These are phyloP conservation scores for Paracentrotus lividus DNA, from an alignment of 53 echinoderm and acorn worm genomes.

Conservation along the genomic window DNA sequence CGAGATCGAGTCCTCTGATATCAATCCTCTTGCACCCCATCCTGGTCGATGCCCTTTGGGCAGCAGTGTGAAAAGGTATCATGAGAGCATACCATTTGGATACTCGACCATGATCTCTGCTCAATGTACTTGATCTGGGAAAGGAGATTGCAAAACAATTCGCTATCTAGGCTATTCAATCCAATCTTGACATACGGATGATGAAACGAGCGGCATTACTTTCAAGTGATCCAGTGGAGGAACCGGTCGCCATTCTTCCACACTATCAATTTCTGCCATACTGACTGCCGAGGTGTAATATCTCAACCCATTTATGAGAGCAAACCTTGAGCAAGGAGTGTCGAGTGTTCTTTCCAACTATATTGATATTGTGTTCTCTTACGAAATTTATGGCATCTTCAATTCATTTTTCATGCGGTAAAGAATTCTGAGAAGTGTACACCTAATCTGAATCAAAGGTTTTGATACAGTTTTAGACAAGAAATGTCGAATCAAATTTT, in stretches of 20 bases:
- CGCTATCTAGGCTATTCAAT: constrained; percentile 6
- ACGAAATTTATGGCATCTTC: neutral
- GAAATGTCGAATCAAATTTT: no score
- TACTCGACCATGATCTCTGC: constrained; percentile 28
- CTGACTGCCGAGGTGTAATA: neutral
- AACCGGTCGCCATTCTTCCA: neutral
- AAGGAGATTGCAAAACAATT: constrained; percentile 22
- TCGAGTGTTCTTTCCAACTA: neutral
- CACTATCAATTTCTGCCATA: constrained; percentile 31
- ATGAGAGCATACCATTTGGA: neutral
- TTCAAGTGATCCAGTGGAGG: constrained; percentile 41
- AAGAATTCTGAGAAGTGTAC: neutral
- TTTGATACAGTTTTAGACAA: no score
- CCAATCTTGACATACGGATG: neutral
- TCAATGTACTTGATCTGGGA: constrained; percentile 2
- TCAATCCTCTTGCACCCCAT: no score
- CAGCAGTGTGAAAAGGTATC: neutral
- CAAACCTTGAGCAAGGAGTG: neutral
- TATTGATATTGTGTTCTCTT: constrained; percentile 28
- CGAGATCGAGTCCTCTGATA: no score
- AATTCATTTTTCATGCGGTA: neutral
- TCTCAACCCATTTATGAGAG: neutral
- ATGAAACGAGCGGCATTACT: neutral
- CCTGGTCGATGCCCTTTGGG: no score
- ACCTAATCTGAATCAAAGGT: neutral